Evolutionary conservation across 2,888 invertebrate species (phyloP).

Genomic region (Chaetogeoica ovagalla): DNA sequence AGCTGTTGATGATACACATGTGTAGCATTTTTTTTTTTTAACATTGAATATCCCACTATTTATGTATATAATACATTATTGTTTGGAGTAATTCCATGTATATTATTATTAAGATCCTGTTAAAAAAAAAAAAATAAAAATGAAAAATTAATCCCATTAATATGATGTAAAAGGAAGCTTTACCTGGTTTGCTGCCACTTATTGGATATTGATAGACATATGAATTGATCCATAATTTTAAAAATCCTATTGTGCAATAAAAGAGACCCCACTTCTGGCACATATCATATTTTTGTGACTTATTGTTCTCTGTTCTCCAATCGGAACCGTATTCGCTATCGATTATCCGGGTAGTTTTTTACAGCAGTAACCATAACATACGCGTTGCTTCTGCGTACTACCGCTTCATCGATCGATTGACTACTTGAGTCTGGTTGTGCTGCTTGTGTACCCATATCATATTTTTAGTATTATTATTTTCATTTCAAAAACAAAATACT

Average conservation of each 20-base stretch:
- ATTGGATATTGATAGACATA: constrained; percentile 49
- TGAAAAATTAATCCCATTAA: constrained; percentile 27
- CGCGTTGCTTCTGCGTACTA: constrained; percentile 44
- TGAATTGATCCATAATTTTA: constrained; percentile 52
- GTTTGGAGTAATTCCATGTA: constrained; percentile 34
- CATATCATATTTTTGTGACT: constrained; percentile 52
- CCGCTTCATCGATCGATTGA: constrained; percentile 47
- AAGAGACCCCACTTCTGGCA: constrained; percentile 45
- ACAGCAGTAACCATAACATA: constrained; percentile 22
- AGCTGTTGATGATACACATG: constrained; percentile 15
- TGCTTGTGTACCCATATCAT: constrained; percentile 43
- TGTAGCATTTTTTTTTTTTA: constrained; percentile 6
- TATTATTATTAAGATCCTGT: constrained; percentile 15
- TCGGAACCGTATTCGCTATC: constrained; percentile 43
- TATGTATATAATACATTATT: constrained; percentile 39
- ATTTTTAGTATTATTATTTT: constrained; percentile 44
- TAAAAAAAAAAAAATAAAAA: constrained; percentile 23
- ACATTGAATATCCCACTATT: not conserved
- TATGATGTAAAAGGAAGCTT: constrained; percentile 23
- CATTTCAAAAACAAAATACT: constrained; percentile 15
- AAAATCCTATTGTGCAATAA: constrained; percentile 43
- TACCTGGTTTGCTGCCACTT: constrained; percentile 50
- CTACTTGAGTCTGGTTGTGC: constrained; percentile 46
- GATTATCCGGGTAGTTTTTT: constrained; percentile 46
- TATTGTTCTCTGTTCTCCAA: constrained; percentile 47